Conservation (phyloP, 2,797 vertebrate genomes). For the Anisognathus igniventris region DNA sequence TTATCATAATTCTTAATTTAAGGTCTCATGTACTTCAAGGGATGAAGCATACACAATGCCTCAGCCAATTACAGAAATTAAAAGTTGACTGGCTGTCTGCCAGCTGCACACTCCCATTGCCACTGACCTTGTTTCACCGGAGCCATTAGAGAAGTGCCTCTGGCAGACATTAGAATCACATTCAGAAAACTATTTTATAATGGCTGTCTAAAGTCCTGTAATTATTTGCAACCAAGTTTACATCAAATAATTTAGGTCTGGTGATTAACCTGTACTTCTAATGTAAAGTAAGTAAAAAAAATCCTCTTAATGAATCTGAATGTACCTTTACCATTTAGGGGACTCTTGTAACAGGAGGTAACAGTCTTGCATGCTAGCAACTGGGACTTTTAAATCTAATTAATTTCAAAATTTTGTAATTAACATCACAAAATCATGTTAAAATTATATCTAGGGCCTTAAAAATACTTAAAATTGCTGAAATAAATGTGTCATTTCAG, state of each 20-base stretch:
- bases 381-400: not conserved
- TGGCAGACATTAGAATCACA: not conserved
- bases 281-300: not conserved
- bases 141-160: not conserved
- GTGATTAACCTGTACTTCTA: not conserved
- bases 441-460: not conserved
- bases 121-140: not conserved
- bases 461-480: not conserved
- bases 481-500: not conserved
- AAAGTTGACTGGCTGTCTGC: not conserved
- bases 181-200: not conserved
- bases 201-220: not conserved
- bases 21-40: not conserved
- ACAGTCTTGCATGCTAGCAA: not conserved
- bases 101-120: not conserved
- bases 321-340: not conserved
- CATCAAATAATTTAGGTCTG: not conserved
- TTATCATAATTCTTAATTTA: not conserved
- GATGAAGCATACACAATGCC: not conserved
- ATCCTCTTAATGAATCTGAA: not conserved
- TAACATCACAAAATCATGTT: not conserved
- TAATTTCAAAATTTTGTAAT: not conserved
- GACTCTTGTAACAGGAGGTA: not conserved
- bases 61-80: not conserved
- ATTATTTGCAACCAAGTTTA: not conserved